Percentiles rank a stretch among this genome's conserved stretches.
These are phyloP conservation scores for Drosophila rufa DNA, from an alignment of 1,140 invertebrate genomes.

Conservation along the genomic window DNA sequence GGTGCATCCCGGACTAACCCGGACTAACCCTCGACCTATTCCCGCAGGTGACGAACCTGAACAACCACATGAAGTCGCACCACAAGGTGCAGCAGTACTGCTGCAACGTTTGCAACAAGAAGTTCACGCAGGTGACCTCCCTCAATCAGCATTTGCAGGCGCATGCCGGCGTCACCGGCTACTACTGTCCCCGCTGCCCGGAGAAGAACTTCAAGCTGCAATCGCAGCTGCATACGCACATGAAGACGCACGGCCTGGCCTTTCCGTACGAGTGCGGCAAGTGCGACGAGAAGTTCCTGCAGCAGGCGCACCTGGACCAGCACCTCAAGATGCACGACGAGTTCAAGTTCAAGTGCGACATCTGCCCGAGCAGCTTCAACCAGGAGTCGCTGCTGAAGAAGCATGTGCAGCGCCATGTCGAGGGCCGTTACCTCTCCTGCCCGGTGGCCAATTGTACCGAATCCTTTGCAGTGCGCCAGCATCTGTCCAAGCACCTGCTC, in stretches of 20 bases:
- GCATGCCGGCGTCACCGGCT: slow-evolving; percentile 83
- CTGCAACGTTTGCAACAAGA: slow-evolving; percentile 84
- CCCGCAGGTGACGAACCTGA: slow-evolving; percentile 81
- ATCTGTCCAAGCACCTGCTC: slow-evolving; percentile 83
- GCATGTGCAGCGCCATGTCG: slow-evolving; percentile 84
- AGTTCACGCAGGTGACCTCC: slow-evolving; percentile 85
- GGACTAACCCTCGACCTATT: background rate
- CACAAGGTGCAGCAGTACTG: slow-evolving; percentile 85
- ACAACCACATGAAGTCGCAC: slow-evolving; percentile 85
- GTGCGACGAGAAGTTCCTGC: slow-evolving; percentile 84
- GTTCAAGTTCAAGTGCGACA: slow-evolving; percentile 84
- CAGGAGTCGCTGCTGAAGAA: slow-evolving; percentile 84
- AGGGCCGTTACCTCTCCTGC: slow-evolving; percentile 81
- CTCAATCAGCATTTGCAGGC: slow-evolving; percentile 85
- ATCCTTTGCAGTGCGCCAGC: slow-evolving; percentile 83
- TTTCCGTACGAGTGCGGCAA: slow-evolving; percentile 83
- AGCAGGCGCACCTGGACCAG: slow-evolving; percentile 82
- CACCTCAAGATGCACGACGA: slow-evolving; percentile 84
- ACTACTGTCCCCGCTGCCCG: slow-evolving; percentile 82
- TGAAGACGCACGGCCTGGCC: slow-evolving; percentile 82
- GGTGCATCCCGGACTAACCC: background rate
- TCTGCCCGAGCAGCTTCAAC: slow-evolving; percentile 83
- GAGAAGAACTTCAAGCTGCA: slow-evolving; percentile 85
- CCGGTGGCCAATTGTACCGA: slow-evolving; percentile 82
- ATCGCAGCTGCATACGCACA: slow-evolving; percentile 83